These are phyloP conservation scores for Ceuthmochares aereus DNA, from an alignment of 2,113 vertebrate genomes.

Conservation along the genomic window DNA sequence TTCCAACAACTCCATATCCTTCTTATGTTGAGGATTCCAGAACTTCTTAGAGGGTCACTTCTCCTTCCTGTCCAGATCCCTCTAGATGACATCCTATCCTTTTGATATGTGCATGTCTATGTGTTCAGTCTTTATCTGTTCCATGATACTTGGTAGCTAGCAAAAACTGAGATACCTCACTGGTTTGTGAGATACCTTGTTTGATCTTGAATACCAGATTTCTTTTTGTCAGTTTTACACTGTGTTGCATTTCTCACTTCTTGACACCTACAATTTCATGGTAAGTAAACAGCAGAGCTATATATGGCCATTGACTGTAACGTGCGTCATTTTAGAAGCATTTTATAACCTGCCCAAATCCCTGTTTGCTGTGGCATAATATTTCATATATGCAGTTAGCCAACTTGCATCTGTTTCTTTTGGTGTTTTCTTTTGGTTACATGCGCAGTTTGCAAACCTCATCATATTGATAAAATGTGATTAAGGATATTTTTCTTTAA, in stretches of 20 bases:
- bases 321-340: background rate
- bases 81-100: too few species aligned
- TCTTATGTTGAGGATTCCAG: too few species aligned
- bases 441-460: background rate
- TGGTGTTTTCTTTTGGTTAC: background rate
- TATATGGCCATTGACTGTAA: background rate
- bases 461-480: background rate
- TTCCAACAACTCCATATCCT: too few species aligned
- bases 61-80: too few species aligned
- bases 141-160: background rate
- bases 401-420: background rate
- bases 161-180: too few species aligned
- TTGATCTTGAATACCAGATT: background rate
- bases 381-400: background rate
- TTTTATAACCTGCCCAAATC: background rate
- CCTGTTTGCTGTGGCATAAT: background rate
- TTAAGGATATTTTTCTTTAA: background rate
- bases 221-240: background rate
- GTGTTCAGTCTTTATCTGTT: background rate
- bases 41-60: too few species aligned
- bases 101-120: background rate
- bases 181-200: background rate
- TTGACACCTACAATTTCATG: conserved; percentile 3
- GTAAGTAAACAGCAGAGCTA: background rate
- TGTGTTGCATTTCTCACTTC: background rate